Evolutionary conservation across 2,113 vertebrate genomes (phyloP).

Genomic region (Amazona guildingii): DNA sequence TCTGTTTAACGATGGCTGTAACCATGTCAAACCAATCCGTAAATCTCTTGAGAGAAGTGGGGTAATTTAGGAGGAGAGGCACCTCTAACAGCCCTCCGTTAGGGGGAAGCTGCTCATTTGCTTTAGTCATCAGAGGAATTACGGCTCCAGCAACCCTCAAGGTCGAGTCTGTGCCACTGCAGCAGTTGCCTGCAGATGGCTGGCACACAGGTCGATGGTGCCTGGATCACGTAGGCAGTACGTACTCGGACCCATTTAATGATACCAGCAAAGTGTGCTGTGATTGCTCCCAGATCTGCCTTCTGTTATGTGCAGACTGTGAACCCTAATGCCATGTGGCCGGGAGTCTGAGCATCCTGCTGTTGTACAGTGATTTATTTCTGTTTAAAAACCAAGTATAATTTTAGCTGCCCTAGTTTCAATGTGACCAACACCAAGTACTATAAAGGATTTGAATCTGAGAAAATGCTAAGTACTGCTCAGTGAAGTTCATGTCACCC

Average conservation of each 20-base stretch:
- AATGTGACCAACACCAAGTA: background rate
- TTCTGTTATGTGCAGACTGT: background rate
- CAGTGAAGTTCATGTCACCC: background rate
- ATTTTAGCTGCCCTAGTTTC: conserved; percentile 57
- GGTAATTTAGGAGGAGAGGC: background rate
- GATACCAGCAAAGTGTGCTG: background rate
- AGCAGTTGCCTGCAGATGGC: background rate
- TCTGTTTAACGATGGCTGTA: background rate
- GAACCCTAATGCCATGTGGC: background rate
- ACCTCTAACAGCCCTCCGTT: background rate
- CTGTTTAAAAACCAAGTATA: background rate
- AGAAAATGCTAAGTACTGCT: background rate
- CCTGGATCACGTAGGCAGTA: background rate
- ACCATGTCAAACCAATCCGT: background rate
- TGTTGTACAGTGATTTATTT: background rate
- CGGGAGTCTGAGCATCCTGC: background rate
- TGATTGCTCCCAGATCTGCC: background rate
- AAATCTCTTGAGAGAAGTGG: background rate
- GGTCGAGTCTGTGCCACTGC: background rate
- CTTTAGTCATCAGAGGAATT: background rate
- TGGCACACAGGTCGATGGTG: background rate
- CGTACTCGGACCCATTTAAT: rapidly evolving
- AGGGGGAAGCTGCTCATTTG: background rate
- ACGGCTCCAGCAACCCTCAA: background rate
- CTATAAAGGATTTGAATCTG: background rate